Conservation (phyloP, 2,113 vertebrate genomes). For the Rafetus swinhoei region DNA sequence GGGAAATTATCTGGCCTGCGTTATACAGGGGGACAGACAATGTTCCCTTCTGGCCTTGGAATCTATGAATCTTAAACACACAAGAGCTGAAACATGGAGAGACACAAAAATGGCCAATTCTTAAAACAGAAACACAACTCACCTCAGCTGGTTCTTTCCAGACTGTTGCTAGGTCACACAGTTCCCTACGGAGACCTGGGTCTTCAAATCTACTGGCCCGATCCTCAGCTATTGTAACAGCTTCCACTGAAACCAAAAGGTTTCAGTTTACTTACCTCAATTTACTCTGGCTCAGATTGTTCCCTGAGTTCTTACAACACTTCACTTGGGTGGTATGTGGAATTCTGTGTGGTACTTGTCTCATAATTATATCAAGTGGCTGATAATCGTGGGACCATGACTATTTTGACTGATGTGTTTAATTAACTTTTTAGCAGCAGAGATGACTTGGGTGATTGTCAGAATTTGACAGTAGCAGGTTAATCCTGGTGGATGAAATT, state of each 20-base stretch:
- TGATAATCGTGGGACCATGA: conserved; percentile 20
- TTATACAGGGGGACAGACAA: neutral
- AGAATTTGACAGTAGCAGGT: neutral
- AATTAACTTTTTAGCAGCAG: conserved; percentile 28
- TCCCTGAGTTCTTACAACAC: neutral
- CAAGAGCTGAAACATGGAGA: neutral
- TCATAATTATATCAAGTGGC: conserved; percentile 23
- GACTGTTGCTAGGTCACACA: neutral
- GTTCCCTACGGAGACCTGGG: neutral
- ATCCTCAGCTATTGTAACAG: neutral
- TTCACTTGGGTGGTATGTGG: neutral
- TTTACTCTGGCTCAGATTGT: neutral
- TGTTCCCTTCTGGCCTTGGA: neutral
- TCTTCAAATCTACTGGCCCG: neutral
- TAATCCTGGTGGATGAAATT: neutral
- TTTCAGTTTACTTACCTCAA: neutral
- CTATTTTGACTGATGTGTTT: conserved; percentile 26
- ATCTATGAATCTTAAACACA: neutral
- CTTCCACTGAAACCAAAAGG: neutral
- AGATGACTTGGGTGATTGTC: neutral
- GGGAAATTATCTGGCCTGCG: neutral
- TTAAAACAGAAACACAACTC: neutral
- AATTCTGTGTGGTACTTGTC: neutral
- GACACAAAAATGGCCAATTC: neutral
- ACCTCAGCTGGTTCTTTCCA: neutral